phyloP scores from a whole-genome alignment of 2,888 invertebrate genomes.

The Pheosia gnoma region DNA sequence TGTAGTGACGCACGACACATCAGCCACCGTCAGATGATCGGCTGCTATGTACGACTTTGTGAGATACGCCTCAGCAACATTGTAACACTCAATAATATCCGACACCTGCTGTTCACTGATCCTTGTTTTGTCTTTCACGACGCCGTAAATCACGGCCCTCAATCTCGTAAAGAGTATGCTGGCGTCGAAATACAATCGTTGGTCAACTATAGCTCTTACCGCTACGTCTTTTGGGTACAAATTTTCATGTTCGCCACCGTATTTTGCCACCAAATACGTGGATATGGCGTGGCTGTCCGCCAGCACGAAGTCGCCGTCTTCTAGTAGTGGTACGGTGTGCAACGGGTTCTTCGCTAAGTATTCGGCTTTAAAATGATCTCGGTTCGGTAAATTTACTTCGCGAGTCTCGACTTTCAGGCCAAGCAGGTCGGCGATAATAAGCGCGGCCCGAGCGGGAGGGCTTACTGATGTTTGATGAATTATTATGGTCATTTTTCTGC shows the following conservation, averaged over 20 bases:
- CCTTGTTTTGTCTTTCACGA: constrained; percentile 31
- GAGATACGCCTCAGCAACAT: constrained; percentile 51
- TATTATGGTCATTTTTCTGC: constrained; percentile 31
- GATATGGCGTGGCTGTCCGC: constrained; percentile 58
- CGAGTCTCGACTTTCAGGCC: constrained; percentile 41
- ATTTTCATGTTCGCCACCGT: constrained; percentile 34
- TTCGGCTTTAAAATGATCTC: constrained; percentile 47
- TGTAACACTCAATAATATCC: constrained; percentile 50
- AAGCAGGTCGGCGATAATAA: constrained; percentile 48
- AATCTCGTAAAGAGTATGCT: constrained; percentile 52
- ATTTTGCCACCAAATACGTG: constrained; percentile 51
- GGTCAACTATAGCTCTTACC: constrained; percentile 46
- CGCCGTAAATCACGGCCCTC: constrained; percentile 37
- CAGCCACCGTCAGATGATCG: constrained; percentile 50
- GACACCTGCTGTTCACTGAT: constrained; percentile 34
- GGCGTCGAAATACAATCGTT: constrained; percentile 53
- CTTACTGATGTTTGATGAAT: constrained; percentile 49
- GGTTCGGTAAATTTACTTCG: constrained; percentile 46
- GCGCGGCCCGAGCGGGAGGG: constrained; percentile 49
- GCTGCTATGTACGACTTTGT: constrained; percentile 41
- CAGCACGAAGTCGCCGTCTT: constrained; percentile 50
- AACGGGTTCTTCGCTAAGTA: constrained; percentile 54
- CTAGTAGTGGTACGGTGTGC: constrained; percentile 56
- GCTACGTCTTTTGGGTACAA: constrained; percentile 49
- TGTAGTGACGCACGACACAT: constrained; percentile 54